Evolutionary conservation across 2,797 vertebrate genomes (phyloP), one percentile per base, ranked within the genome.

Genomic region (Coccyzus lansbergi): DNA sequence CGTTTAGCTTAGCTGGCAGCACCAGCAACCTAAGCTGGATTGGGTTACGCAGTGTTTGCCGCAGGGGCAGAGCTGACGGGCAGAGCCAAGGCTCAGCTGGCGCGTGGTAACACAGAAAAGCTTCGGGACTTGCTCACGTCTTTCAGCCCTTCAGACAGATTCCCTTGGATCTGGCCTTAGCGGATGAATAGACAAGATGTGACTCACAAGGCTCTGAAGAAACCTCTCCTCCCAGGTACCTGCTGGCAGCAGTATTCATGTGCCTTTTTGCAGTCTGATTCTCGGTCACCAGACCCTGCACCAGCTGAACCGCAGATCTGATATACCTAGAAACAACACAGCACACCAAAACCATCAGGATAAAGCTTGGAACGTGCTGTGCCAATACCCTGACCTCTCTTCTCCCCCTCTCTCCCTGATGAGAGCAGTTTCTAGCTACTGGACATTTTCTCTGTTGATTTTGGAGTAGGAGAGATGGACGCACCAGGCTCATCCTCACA

Each of bases 1-100:
- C 26, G 70, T 56, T 49, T 26, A 85, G 83, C 65, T 74, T 22
- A 59, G 69, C 90, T 76, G 90, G 72, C 90, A 89, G 88, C 59
- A 2, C 71, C 4, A 14, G 88, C 74, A 55, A 6, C 69, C 58
- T 2, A 15, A 58, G 63, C 89, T 20, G 71, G 79, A 83, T 40
- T 53, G 71, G 28, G 78, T 59, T 80, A 29, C 74, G 2, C 26
- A 4, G 59, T 0, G 36, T 16, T 56, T 67, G 83, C 94, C 42
- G 52, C 75, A 83, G 92, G 92, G 90, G 72, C 80, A 76, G 87
- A 59, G 88, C 90, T 91, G 69, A 34, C 5, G 90, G 94, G 92
- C 89, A 75, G 86, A 3, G 94, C 83, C 90, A 76, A 71, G 92
- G 84, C 87, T 94, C 81, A 64, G 90, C 87, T 33, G 79, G 70